A percentile compares a stretch with the other conserved stretches of the same genome.
Evolutionary conservation across 2,888 invertebrate genomes (phyloP).

Genomic region (Volucella inflata): DNA sequence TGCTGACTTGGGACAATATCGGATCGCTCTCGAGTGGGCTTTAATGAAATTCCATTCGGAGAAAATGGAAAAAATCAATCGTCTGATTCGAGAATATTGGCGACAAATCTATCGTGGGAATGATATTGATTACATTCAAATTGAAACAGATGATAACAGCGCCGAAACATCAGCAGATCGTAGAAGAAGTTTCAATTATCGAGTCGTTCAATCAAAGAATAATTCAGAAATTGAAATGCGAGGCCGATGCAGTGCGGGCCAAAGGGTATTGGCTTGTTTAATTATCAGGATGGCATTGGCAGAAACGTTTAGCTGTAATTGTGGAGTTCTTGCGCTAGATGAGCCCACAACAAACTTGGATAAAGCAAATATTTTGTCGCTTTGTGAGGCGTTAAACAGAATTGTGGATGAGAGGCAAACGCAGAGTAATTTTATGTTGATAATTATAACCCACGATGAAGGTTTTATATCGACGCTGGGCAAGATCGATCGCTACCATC

Average conservation of each 20-base stretch:
- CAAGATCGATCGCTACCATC: constrained; percentile 85
- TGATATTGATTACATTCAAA: constrained; percentile 98
- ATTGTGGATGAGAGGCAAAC: constrained; percentile 87
- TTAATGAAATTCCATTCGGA: constrained; percentile 95
- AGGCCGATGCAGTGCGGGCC: constrained; percentile 98
- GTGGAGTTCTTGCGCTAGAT: constrained; percentile 97
- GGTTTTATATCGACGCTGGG: constrained; percentile 93
- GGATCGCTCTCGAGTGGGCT: constrained; percentile 92
- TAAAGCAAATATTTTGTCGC: constrained; percentile 90
- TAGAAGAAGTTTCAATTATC: constrained; percentile 86
- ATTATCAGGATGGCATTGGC: constrained; percentile 98
- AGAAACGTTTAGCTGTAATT: constrained; percentile 97
- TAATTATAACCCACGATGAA: constrained; percentile 98
- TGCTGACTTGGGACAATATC: constrained; percentile 91
- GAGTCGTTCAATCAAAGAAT: constrained; percentile 95
- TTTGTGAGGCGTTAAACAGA: constrained; percentile 90
- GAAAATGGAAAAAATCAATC: constrained; percentile 97
- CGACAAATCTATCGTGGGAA: constrained; percentile 91
- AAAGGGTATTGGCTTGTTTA: constrained; percentile 97
- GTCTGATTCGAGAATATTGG: constrained; percentile 93
- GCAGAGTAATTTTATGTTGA: constrained; percentile 94
- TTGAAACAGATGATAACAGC: constrained; percentile 86
- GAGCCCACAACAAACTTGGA: constrained; percentile 99
- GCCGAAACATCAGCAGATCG: constrained; percentile 79
- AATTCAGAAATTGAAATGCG: constrained; percentile 97